phyloP scores from a whole-genome alignment of 2,113 vertebrate species.

The Bagarius yarrelli region DNA sequence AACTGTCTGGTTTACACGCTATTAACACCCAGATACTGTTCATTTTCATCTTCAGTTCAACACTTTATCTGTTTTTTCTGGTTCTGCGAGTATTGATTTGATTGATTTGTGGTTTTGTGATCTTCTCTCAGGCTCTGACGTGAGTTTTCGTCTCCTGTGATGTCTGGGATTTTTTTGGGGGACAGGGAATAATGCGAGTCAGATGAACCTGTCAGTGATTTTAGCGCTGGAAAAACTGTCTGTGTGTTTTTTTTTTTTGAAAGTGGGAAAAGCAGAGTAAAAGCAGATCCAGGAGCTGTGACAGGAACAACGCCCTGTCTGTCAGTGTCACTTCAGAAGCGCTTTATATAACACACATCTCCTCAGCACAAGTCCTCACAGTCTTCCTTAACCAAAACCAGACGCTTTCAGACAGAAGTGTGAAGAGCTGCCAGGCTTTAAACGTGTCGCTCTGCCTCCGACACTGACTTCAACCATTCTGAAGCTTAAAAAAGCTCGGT shows the following conservation, averaged over 20 bases:
- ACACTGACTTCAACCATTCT: slow-evolving; percentile 20
- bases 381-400: background rate
- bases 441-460: slow-evolving; percentile 20
- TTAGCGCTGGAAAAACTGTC: background rate
- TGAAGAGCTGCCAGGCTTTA: slow-evolving; percentile 40
- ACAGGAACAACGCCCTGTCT: slow-evolving; percentile 31
- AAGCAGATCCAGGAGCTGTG: slow-evolving; percentile 9
- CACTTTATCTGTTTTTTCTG: background rate
- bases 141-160: background rate
- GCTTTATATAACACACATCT: slow-evolving; percentile 21
- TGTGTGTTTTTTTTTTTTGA: background rate
- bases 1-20: no score
- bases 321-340: slow-evolving; percentile 17
- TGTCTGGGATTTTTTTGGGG: background rate
- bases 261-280: slow-evolving; percentile 5
- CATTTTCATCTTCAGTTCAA: background rate
- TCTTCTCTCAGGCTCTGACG: background rate
- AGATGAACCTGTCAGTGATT: slow-evolving; percentile 16
- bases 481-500: slow-evolving; percentile 16
- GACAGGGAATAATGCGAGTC: slow-evolving; percentile 1
- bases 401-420: slow-evolving; percentile 18
- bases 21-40: no score
- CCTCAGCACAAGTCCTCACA: slow-evolving; percentile 4
- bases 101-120: background rate
- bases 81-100: background rate